These are phyloP conservation scores for Trissolcus brochymenae DNA, from an alignment of 2,888 invertebrate species.

Conservation along the genomic window DNA sequence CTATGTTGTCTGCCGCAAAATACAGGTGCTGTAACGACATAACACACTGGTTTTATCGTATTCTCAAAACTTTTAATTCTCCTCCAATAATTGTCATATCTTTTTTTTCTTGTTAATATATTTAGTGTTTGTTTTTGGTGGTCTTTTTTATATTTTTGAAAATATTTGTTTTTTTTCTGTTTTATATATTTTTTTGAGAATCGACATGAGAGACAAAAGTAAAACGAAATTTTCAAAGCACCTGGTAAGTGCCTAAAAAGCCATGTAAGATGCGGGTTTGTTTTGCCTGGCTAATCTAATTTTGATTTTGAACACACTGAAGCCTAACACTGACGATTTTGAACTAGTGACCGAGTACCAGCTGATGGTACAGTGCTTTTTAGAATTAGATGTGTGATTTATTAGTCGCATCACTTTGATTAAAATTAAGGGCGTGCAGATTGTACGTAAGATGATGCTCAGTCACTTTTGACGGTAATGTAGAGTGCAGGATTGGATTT, in stretches of 20 bases:
- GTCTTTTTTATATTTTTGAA: not conserved
- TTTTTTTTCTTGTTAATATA: constrained; percentile 5
- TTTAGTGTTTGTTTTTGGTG: not conserved
- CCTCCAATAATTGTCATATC: constrained; percentile 2
- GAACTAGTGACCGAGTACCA: constrained; percentile 63
- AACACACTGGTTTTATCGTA: constrained; percentile 67
- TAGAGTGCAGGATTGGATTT: constrained; percentile 64
- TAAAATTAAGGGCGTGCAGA: constrained; percentile 62
- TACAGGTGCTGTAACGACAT: constrained; percentile 84
- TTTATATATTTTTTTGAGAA: constrained; percentile 31
- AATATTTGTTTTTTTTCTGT: constrained; percentile 2
- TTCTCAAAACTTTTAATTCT: constrained; percentile 59
- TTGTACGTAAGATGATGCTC: constrained; percentile 66
- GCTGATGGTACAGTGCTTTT: constrained; percentile 62
- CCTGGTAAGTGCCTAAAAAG: constrained; percentile 44
- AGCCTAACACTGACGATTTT: constrained; percentile 55
- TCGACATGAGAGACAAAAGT: constrained; percentile 29
- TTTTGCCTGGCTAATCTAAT: constrained; percentile 44
- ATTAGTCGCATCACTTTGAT: constrained; percentile 57
- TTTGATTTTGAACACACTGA: constrained; percentile 53
- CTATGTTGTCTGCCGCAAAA: constrained; percentile 79
- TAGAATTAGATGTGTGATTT: constrained; percentile 52
- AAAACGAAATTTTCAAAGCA: constrained; percentile 58
- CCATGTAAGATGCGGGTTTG: constrained; percentile 33
- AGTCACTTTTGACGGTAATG: constrained; percentile 64